Percentiles rank a stretch among this genome's conserved stretches.
phyloP scores from a whole-genome alignment of 2,888 invertebrate genomes.

The Conchocele bisecta region DNA sequence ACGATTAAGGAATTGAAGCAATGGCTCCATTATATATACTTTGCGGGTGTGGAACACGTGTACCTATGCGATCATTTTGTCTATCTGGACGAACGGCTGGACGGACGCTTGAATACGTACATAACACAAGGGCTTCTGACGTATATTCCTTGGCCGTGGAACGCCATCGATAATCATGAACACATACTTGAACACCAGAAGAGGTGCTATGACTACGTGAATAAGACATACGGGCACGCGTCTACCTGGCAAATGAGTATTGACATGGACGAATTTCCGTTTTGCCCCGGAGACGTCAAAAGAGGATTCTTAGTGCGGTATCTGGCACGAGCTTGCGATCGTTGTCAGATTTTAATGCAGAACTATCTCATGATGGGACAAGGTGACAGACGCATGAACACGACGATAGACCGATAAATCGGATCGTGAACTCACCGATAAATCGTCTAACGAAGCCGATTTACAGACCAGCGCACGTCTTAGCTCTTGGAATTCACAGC shows the following conservation, averaged over 20 bases:
- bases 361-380: constrained; percentile 63
- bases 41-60: constrained; percentile 46
- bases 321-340: too few relatives aligned
- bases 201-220: constrained; percentile 56
- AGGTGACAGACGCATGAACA: constrained; percentile 47
- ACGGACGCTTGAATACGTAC: constrained; percentile 13
- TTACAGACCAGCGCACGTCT: constrained; percentile 38
- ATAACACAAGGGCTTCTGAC: constrained; percentile 30
- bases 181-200: constrained; percentile 56
- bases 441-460: constrained; percentile 58
- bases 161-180: constrained; percentile 2
- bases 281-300: constrained; percentile 34
- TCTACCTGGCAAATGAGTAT: constrained; percentile 59
- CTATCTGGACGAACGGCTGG: constrained; percentile 13
- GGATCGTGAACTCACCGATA: constrained; percentile 49
- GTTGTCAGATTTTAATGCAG: constrained; percentile 35
- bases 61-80: constrained; percentile 50
- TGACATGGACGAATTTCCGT: constrained; percentile 70
- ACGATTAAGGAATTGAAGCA: constrained; percentile 46
- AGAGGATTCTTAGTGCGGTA: constrained; percentile 56
- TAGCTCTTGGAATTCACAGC: constrained; percentile 2
- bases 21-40: constrained; percentile 52
- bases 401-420: constrained; percentile 56
- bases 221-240: constrained; percentile 26
- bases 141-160: constrained; percentile 2